A percentile compares a stretch with the other conserved stretches of the same genome.
Conservation (phyloP, 2,797 vertebrate species). For the Molossus alvarezi region DNA sequence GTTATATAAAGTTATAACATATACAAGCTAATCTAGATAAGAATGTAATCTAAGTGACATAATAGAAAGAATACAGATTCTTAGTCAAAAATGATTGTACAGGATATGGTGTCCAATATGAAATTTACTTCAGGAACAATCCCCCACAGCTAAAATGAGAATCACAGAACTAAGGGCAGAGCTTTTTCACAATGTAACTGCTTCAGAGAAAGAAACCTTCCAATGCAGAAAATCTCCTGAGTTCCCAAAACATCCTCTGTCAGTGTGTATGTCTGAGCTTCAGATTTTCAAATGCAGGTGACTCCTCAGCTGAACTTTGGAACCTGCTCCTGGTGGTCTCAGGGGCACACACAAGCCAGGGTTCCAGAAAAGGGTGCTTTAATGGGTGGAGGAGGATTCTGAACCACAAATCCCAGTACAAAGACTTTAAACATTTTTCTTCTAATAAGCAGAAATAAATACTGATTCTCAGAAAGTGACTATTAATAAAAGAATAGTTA, state of each 20-base stretch:
- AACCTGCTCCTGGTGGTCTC: neutral
- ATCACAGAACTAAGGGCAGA: neutral
- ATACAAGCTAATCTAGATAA: conserved; percentile 48
- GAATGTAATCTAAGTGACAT: conserved; percentile 17
- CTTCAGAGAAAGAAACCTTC: neutral
- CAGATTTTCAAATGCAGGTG: neutral
- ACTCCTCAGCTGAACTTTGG: neutral
- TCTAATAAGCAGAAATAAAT: conserved; percentile 27
- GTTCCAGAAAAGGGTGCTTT: conserved; percentile 30
- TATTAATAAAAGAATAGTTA: conserved; percentile 50
- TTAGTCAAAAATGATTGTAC: conserved; percentile 45
- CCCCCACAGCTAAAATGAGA: neutral
- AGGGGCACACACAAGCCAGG: neutral
- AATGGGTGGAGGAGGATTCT: neutral
- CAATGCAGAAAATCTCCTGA: neutral
- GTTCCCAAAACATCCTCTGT: neutral
- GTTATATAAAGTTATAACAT: conserved; percentile 41
- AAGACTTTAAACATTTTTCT: neutral
- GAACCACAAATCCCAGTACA: neutral
- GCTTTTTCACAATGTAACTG: neutral
- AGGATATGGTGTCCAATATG: neutral
- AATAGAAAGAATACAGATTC: conserved; percentile 49
- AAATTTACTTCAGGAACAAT: neutral
- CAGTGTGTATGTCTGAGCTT: neutral
- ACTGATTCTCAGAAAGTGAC: conserved; percentile 52